Base-by-base conservation (phyloP, 2,888 invertebrate species). In the Lucinisca nassula region DNA sequence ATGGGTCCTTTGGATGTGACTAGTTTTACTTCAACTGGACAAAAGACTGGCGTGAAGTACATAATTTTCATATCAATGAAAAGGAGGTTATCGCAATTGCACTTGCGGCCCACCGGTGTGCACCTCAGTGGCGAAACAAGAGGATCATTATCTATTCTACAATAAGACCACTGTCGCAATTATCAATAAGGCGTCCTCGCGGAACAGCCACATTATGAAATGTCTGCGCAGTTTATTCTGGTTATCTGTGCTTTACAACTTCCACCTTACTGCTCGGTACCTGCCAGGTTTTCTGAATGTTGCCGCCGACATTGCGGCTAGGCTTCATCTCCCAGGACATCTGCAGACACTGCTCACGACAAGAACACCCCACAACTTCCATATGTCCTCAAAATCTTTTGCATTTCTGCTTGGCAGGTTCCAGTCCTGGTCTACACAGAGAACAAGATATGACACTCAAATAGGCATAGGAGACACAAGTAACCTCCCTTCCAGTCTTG, bases 11-110 rank as follows among this genome's bases (percentile, higher is more conserved):
- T 37, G 24, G 32, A 3, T 21, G 27, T 32, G 79, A 83, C 30
- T 83, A 78, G 83, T 83, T 83, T 49, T 77, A 82, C 37, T 51
- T 75, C 32, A 77, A 76, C 45, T 82, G 82, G 82, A n/a, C 58
- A n/a, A 35, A 17, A 27, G 82, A 82, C 58, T 82, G 45, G 40
- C 82, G 77, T 21, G 14, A 17, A 4, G 67, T n/a, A 27, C 8
- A 14, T 3, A 10, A 30, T 67, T 67, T 67, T 27, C 67, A 67
- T 27, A 67, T 67, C 8, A 67, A 67, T 67, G 67, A 67, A n/a
- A 67, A 67, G 21, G 67, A 67, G 27, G 67, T 67, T 12, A 17
- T 37, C 0, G 78, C 78, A 12, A 38, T 78, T 21, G 55, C 58
- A 6, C 35, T 83, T 4, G 72, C 83, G 1, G 58, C 51, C 0